Conservation (phyloP, 2,113 vertebrate species). For the Mystacornis crossleyi region DNA sequence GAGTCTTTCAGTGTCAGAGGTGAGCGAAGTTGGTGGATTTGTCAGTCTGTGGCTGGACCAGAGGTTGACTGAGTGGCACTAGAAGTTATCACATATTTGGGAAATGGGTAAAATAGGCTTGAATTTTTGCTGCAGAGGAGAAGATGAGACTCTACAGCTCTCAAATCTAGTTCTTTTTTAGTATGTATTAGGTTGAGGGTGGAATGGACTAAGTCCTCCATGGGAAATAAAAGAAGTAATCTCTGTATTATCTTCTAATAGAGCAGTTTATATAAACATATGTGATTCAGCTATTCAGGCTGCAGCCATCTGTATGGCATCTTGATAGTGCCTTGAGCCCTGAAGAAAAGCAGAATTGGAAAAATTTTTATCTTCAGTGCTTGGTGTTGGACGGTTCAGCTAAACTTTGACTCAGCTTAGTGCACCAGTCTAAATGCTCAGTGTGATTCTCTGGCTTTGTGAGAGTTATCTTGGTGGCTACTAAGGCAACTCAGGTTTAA, state of each 20-base stretch:
- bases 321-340: background rate
- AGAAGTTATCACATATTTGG: background rate
- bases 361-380: background rate
- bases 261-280: background rate
- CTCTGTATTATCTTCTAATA: background rate
- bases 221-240: background rate
- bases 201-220: background rate
- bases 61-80: accelerated
- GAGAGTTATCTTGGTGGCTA: background rate
- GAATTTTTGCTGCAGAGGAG: background rate
- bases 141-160: background rate
- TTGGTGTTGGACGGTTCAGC: background rate
- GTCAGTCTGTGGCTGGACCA: background rate
- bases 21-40: background rate
- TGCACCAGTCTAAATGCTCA: background rate
- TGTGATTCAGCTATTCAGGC: background rate
- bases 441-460: background rate
- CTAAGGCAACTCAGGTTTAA: background rate
- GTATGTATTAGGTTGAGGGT: background rate
- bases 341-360: accelerated
- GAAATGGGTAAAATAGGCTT: background rate
- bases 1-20: background rate
- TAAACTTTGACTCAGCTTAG: background rate
- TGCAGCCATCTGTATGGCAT: accelerated
- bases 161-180: background rate